These are phyloP conservation scores for Notiomystis cincta DNA, from an alignment of 2,113 vertebrate genomes.

Conservation along the genomic window DNA sequence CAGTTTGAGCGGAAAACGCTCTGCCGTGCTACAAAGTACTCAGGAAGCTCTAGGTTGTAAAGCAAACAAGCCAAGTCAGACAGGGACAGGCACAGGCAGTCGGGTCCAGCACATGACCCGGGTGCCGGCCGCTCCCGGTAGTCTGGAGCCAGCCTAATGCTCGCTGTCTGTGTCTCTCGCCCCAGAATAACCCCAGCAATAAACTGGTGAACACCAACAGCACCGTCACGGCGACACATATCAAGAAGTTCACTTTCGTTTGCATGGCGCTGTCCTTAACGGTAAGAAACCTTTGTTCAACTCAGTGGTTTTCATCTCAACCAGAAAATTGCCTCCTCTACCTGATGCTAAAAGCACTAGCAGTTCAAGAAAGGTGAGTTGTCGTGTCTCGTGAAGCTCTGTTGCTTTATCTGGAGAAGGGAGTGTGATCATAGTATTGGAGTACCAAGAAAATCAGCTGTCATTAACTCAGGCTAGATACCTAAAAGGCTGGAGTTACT, in stretches of 20 bases:
- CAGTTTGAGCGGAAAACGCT: background rate
- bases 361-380: background rate
- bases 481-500: background rate
- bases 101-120: background rate
- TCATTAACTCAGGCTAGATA: background rate
- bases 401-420: background rate
- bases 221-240: slow-evolving; percentile 83
- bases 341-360: background rate
- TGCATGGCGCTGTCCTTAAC: slow-evolving; percentile 90
- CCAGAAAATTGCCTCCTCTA: background rate
- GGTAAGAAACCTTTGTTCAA: slow-evolving; percentile 77
- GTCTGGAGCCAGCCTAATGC: slow-evolving; percentile 18
- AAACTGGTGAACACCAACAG: slow-evolving; percentile 78
- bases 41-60: background rate
- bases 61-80: slow-evolving; percentile 8
- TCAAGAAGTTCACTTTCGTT: slow-evolving; percentile 94
- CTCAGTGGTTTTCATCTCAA: background rate
- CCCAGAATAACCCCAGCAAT: slow-evolving; percentile 93
- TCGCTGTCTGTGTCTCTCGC: slow-evolving; percentile 11
- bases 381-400: background rate
- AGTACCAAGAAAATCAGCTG: background rate
- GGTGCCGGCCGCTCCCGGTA: background rate
- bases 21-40: background rate
- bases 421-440: background rate
- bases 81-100: background rate